Percentiles rank a stretch among this genome's conserved stretches.
Conservation (phyloP, 1,140 invertebrate genomes). For the Ylistrum balloti region DNA sequence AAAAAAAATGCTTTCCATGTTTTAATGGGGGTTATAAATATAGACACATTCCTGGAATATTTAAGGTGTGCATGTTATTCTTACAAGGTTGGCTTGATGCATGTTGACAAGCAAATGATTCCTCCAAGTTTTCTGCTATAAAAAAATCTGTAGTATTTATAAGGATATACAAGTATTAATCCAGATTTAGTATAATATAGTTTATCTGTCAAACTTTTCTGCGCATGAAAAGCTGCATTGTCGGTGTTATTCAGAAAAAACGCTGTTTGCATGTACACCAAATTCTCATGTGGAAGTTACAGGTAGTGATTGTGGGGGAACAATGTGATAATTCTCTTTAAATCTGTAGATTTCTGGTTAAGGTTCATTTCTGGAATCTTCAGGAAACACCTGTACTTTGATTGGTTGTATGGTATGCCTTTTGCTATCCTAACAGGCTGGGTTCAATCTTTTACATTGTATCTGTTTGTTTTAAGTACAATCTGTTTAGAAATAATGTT, state of each 20-base stretch:
- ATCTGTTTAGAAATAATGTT: no score
- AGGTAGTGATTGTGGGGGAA: no score
- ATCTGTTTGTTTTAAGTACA: no score
- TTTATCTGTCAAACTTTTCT: not conserved
- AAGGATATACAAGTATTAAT: not conserved
- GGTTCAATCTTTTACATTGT: no score
- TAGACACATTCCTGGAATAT: not conserved
- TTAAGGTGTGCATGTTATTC: not conserved
- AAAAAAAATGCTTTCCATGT: no score
- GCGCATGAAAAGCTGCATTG: not conserved
- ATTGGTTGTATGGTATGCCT: no score
- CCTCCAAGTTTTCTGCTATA: not conserved
- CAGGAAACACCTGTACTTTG: no score
- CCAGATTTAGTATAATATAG: not conserved
- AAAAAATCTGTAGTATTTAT: not conserved
- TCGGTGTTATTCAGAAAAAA: not conserved
- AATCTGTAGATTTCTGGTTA: no score
- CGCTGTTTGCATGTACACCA: not conserved
- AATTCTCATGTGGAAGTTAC: not conserved
- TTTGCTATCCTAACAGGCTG: no score
- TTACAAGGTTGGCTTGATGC: not conserved
- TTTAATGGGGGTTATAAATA: not conserved
- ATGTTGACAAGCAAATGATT: not conserved
- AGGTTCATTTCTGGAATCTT: no score
- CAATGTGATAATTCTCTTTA: no score